Evolutionary conservation across 2,113 vertebrate species (phyloP).

Genomic region (Cnemophilus loriae): DNA sequence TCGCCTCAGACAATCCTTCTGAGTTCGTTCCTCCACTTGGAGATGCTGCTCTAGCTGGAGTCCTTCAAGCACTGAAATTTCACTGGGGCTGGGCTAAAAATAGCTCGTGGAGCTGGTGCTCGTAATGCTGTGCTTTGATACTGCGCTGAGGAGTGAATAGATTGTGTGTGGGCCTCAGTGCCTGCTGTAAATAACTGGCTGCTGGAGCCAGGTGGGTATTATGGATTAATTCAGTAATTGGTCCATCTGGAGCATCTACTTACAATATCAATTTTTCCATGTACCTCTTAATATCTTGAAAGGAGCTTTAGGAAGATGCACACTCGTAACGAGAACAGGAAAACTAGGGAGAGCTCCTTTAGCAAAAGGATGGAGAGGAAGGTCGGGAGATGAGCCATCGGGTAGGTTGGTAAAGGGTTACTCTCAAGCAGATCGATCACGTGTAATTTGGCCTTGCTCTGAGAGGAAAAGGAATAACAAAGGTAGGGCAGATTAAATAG

Average conservation of each 20-base stretch:
- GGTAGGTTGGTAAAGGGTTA: neutral
- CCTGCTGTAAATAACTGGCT: slow-evolving; percentile 22
- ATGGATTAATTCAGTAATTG: slow-evolving; percentile 44
- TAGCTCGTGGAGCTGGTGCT: neutral
- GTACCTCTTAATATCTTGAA: neutral
- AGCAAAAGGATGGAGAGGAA: neutral
- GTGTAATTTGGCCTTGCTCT: neutral
- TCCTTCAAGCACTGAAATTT: neutral
- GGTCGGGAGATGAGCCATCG: neutral
- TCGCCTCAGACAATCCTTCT: accelerated
- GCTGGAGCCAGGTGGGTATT: slow-evolving; percentile 6
- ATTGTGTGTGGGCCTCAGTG: neutral
- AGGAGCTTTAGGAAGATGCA: neutral
- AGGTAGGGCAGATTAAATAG: slow-evolving; percentile 1
- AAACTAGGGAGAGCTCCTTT: neutral
- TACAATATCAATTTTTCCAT: neutral
- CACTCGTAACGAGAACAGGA: neutral
- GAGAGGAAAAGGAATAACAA: neutral
- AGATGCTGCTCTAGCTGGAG: neutral
- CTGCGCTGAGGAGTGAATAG: neutral
- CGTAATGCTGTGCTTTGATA: neutral
- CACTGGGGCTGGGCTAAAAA: neutral
- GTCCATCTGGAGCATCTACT: slow-evolving; percentile 20
- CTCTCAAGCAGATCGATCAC: neutral
- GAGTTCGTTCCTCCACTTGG: neutral